Evolutionary conservation across 2,888 invertebrate species (phyloP).

Genomic region (Drosophila melanocephala): DNA sequence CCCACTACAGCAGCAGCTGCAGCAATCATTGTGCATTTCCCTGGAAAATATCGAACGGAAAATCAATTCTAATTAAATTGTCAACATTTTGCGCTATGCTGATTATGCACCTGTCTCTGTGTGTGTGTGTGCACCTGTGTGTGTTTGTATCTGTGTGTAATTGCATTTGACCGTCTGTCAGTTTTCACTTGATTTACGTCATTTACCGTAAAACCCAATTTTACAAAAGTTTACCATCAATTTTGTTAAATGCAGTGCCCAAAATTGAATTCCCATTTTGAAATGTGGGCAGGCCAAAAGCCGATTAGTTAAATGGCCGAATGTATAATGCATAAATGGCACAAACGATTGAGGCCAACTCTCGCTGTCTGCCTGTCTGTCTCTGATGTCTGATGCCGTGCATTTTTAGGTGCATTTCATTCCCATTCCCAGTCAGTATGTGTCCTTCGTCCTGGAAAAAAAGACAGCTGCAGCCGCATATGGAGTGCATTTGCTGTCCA

Average conservation of each 20-base stretch:
- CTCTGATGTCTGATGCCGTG: background rate
- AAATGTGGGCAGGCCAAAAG: conserved; percentile 24
- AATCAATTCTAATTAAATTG: conserved; percentile 84
- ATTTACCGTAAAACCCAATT: conserved; percentile 48
- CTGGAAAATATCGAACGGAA: conserved; percentile 84
- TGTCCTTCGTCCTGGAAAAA: conserved; percentile 2
- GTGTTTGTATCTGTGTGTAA: conserved; percentile 25
- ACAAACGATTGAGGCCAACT: conserved; percentile 1
- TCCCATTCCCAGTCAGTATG: too few species aligned
- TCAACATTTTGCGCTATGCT: conserved; percentile 67
- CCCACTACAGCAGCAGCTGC: background rate
- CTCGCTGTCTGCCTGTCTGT: background rate
- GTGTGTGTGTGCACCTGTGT: conserved; percentile 20
- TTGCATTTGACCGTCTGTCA: conserved; percentile 40
- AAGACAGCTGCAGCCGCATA: conserved; percentile 2
- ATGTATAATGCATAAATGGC: conserved; percentile 27
- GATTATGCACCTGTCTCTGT: conserved; percentile 62
- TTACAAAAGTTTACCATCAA: conserved; percentile 17
- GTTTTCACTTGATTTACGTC: conserved; percentile 68
- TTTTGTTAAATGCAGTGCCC: conserved; percentile 24
- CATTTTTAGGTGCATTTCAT: conserved; percentile 1
- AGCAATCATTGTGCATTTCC: conserved; percentile 69
- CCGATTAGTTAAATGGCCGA: conserved; percentile 22
- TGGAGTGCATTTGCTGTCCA: background rate
- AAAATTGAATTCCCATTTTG: conserved; percentile 52